A percentile compares a stretch with the other conserved stretches of the same genome.
Conservation (phyloP, 2,888 invertebrate genomes). For the Rhorus exstirpatorius region DNA sequence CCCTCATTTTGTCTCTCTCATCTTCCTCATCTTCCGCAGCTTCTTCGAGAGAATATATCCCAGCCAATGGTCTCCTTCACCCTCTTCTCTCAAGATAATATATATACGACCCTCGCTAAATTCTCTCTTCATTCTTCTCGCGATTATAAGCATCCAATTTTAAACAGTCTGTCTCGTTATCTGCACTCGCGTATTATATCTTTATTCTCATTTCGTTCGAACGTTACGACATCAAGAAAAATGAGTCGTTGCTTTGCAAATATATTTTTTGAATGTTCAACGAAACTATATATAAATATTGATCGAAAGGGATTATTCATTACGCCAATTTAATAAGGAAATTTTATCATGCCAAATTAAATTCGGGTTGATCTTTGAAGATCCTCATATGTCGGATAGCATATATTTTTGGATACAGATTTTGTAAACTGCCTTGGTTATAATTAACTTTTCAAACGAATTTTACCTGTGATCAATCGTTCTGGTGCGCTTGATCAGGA, state of each 20-base stretch:
- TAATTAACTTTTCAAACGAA: no score
- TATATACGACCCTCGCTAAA: slow-evolving; percentile 50
- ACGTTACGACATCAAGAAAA: not conserved
- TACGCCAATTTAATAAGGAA: no score
- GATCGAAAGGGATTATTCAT: no score
- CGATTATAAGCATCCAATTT: slow-evolving; percentile 58
- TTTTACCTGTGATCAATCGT: not conserved
- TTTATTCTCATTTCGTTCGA: slow-evolving; percentile 12
- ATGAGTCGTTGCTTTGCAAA: not conserved
- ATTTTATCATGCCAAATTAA: no score
- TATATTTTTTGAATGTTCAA: not conserved
- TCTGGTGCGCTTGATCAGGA: not conserved
- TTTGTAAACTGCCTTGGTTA: no score
- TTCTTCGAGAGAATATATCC: slow-evolving; percentile 45
- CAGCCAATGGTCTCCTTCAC: slow-evolving; percentile 46
- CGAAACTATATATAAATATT: no score
- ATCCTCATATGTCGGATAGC: no score
- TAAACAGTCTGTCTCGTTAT: slow-evolving; percentile 62
- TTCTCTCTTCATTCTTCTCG: slow-evolving; percentile 67
- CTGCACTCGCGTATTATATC: slow-evolving; percentile 16
- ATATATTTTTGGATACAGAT: no score
- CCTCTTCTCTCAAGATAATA: slow-evolving; percentile 20
- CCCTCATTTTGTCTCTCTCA: slow-evolving; percentile 25
- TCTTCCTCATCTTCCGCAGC: slow-evolving; percentile 44
- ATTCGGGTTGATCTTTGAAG: no score